These are phyloP conservation scores for Podargus strigoides DNA, from an alignment of 2,797 vertebrate species.

Conservation along the genomic window DNA sequence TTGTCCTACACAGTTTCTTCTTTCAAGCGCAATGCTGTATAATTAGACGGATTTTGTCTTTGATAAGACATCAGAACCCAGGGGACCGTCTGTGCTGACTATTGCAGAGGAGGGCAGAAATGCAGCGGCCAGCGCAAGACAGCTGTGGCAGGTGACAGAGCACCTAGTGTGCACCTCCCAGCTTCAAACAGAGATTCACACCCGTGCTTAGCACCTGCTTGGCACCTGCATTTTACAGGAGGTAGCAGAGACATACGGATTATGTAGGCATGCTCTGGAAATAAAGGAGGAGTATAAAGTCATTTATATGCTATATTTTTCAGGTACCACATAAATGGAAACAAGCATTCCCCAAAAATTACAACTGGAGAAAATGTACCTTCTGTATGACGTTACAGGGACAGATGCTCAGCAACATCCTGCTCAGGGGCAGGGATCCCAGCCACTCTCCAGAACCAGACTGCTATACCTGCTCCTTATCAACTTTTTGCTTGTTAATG, in stretches of 20 bases:
- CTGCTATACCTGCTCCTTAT: background rate
- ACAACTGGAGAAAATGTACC: background rate
- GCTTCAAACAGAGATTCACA: accelerated
- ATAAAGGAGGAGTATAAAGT: background rate
- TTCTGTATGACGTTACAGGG: background rate
- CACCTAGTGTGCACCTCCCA: background rate
- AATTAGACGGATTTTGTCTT: background rate
- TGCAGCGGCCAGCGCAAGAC: background rate
- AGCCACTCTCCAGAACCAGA: background rate
- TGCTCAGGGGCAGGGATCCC: accelerated
- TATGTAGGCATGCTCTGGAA: background rate
- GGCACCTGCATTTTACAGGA: background rate
- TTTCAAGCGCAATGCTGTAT: background rate
- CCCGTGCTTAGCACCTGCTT: accelerated
- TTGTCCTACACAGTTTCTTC: background rate
- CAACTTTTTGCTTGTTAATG: background rate
- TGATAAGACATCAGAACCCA: background rate
- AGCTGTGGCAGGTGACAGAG: background rate
- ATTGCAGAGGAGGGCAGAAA: background rate
- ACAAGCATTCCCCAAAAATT: background rate
- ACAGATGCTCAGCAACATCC: background rate
- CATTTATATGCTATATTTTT: background rate
- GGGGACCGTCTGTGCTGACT: background rate
- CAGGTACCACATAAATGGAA: background rate
- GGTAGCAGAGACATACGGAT: background rate